Evolutionary conservation across 2,797 vertebrate species (phyloP), one percentile per base, ranked within the genome.

Genomic region (Fringilla coelebs): DNA sequence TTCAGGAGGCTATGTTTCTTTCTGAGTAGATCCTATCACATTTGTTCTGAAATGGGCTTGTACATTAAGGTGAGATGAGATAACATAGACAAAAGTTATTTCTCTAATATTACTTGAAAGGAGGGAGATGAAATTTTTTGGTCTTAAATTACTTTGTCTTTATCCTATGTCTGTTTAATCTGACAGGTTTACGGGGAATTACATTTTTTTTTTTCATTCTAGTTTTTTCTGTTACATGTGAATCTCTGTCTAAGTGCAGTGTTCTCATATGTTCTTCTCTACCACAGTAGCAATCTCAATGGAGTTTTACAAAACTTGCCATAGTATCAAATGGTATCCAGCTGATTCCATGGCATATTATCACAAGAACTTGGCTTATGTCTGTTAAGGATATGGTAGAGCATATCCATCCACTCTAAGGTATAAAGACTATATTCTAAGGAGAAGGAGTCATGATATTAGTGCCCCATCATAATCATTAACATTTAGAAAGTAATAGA

Each of bases 301-400:
- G 71, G 13, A 85, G 55, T 82, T 93, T 96, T 79, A 78, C 57
- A 87, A 67, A 68, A 21, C 16, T 72, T 82, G 24, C 34, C 29
- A 4, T 12, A 40, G 7, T 52, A 52, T 57, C 10, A 34, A 34
- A 10, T 21, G 34, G 3, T 45, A 63, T 65, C 5, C 26, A 65
- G 9, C 8, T 18, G 21, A 67, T 62, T 86, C 7, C 6, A 13
- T 16, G 10, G 9, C 8, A 18, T 41, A 16, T 38, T 66, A 31
- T 75, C 63, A 43, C 5, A 77, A 60, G 14, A 52, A 72, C 20
- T 40, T 41, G n/a, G 5, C 63, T 83, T 51, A 48, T 58, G 11
- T 16, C 18, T 40, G 13, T 61, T 72, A 40, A 75, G 55, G 21
- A 43, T 34, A 24, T 1, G 2, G 4, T 48, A 15, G 17, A 55